phyloP scores from a whole-genome alignment of 2,888 invertebrate genomes.

The Carpatolechia fugitivella region DNA sequence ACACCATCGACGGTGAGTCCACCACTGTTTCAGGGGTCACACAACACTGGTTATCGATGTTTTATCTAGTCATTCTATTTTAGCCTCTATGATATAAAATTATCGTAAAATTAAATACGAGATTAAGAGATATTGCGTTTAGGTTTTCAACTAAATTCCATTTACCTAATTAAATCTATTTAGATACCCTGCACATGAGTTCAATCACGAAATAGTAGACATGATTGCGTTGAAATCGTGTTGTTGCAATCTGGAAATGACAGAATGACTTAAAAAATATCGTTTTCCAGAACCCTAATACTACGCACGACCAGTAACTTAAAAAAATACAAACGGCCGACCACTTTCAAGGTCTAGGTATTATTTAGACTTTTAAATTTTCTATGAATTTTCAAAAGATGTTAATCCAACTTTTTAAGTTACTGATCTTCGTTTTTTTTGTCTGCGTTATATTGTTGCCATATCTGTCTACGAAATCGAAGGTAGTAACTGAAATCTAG shows the following conservation, averaged over 20 bases:
- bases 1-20: constrained; percentile 88
- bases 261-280: not conserved
- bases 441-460: constrained; percentile 14
- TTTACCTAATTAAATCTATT: too few relatives aligned
- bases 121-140: too few relatives aligned
- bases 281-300: not conserved
- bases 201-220: too few relatives aligned
- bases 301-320: constrained; percentile 28
- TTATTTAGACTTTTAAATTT: not conserved
- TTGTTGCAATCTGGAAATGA: not conserved
- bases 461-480: not conserved
- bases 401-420: constrained; percentile 25
- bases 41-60: not conserved
- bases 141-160: not conserved
- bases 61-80: not conserved
- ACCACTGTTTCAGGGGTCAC: not conserved
- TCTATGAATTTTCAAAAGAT: constrained; percentile 17
- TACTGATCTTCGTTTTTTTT: constrained; percentile 30
- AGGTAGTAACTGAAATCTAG: not conserved
- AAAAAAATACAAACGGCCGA: not conserved
- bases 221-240: too few relatives aligned
- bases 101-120: not conserved
- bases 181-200: too few relatives aligned
- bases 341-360: not conserved
- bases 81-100: not conserved